Conservation (phyloP, 2,888 invertebrate genomes). For the Fragum whitleyi region DNA sequence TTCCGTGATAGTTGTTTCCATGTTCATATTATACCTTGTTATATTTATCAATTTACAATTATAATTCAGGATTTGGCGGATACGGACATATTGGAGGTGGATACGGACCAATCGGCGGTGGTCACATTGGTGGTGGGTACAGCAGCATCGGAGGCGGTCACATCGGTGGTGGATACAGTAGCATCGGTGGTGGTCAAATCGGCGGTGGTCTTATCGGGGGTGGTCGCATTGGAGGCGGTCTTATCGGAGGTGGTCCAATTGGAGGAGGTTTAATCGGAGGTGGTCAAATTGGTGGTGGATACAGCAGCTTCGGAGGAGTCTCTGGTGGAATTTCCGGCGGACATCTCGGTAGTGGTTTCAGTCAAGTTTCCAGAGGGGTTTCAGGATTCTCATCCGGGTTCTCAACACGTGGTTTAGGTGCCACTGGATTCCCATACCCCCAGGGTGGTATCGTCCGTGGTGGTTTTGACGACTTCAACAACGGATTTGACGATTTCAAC, state of each 20-base stretch:
- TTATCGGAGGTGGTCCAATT: not conserved
- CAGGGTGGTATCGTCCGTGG: constrained; percentile 12
- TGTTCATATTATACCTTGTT: too few relatives aligned
- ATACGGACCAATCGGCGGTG: not conserved
- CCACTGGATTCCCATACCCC: not conserved
- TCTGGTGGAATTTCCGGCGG: constrained; percentile 4
- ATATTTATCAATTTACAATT: too few relatives aligned
- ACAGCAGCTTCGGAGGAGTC: constrained; percentile 2
- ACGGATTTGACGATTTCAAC: constrained; percentile 16
- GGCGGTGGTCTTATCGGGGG: not conserved
- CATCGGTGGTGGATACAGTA: not conserved
- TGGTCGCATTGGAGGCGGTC: not conserved
- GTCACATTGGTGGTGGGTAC: constrained; percentile 1
- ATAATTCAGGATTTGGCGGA: constrained; percentile 18
- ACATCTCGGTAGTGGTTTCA: not conserved
- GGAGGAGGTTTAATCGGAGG: not conserved
- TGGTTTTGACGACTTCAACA: constrained; percentile 3
- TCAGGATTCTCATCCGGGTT: not conserved
- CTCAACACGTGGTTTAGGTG: not conserved
- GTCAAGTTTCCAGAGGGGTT: constrained; percentile 1
- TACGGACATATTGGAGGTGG: constrained; percentile 9
- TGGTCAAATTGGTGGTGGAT: constrained; percentile 1
- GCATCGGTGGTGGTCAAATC: not conserved
- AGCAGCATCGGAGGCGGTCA: constrained; percentile 26
- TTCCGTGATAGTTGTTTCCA: too few relatives aligned